Evolutionary conservation across 1,140 invertebrate genomes (phyloP), one percentile per base, ranked within the genome.

Genomic region (Helicoverpa armigera): DNA sequence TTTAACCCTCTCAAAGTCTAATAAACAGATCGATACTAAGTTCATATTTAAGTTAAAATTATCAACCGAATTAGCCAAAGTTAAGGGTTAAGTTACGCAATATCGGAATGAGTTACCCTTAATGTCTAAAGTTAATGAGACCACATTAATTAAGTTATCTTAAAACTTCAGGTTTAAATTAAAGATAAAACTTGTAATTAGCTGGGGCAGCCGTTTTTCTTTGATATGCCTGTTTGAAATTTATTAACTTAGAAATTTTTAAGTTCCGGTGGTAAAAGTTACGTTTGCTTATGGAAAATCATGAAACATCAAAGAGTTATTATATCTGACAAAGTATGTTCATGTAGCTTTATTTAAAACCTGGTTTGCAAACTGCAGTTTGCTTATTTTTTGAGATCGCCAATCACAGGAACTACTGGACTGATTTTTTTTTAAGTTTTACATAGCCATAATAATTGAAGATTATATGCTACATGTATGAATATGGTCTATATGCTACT

Each of bases 171-270:
- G 18, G 48, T 48, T 70, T 70, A 70, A 53, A 70, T 70, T 70
- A 70, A 53, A 70, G 67, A 70, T 70, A 53, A 70, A 70, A 70
- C 43, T 70, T 53, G 9, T 54, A 70, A 70, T 70, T 70, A 31
- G n/a, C 67, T 70, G 23, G 12, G 50, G 50, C 18, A n/a, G 50
- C 48, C 67, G 53, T 70, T 53, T 70, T 70, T 70, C 29, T 63
- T 63, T 63, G 29, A 65, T 29, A 43, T 43, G 35, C 35, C 35
- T 43, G 35, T 43, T 43, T 43, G 35, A 43, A 10, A 18, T 18
- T 18, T 58, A 58, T 18, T 2, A 23, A 58, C n/a, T 58, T 2
- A 4, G 13, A 58, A 7, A 58, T 58, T 58, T 58, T 18, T 9
- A 43, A 43, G 35, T 43, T 43, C 35, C 35, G 5, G 35, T 9